phyloP scores from a whole-genome alignment of 2,797 vertebrate species.

The Geotrypetes seraphini region DNA sequence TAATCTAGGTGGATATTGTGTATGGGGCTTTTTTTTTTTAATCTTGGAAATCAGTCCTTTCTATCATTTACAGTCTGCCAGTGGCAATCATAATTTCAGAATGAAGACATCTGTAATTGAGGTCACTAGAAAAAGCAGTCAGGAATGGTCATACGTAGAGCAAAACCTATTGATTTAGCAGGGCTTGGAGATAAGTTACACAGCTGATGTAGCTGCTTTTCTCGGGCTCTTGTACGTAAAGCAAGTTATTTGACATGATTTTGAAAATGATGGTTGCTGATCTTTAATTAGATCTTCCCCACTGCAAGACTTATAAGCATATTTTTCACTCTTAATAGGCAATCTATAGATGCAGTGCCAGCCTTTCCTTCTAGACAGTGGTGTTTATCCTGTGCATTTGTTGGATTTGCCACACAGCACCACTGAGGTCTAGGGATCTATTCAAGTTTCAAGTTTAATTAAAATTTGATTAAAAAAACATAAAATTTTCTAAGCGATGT shows the following conservation, averaged over 20 bases:
- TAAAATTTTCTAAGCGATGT: too few species aligned
- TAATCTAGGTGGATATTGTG: constrained; percentile 15
- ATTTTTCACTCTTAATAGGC: constrained; percentile 7
- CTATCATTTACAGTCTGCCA: constrained; percentile 42
- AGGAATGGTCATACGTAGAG: constrained; percentile 43
- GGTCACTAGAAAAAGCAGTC: constrained; percentile 51
- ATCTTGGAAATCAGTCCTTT: constrained; percentile 41
- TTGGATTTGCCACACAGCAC: too few species aligned
- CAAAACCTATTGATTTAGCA: constrained; percentile 49
- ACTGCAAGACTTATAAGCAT: constrained; percentile 12
- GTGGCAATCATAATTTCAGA: constrained; percentile 56
- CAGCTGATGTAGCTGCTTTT: constrained; percentile 4
- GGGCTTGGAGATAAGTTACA: constrained; percentile 24
- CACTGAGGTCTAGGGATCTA: too few species aligned
- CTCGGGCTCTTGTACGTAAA: neutral
- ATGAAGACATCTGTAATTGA: constrained; percentile 56
- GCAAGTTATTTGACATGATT: constrained; percentile 9
- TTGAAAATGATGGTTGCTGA: neutral
- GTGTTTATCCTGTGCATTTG: too few species aligned
- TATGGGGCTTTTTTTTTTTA: constrained; percentile 30
- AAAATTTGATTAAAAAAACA: too few species aligned
- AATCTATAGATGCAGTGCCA: neutral
- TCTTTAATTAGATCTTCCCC: constrained; percentile 22
- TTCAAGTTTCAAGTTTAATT: too few species aligned
- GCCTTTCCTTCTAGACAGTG: too few species aligned